phyloP scores from a whole-genome alignment of 2,113 vertebrate species.

The Synchiropus splendidus region DNA sequence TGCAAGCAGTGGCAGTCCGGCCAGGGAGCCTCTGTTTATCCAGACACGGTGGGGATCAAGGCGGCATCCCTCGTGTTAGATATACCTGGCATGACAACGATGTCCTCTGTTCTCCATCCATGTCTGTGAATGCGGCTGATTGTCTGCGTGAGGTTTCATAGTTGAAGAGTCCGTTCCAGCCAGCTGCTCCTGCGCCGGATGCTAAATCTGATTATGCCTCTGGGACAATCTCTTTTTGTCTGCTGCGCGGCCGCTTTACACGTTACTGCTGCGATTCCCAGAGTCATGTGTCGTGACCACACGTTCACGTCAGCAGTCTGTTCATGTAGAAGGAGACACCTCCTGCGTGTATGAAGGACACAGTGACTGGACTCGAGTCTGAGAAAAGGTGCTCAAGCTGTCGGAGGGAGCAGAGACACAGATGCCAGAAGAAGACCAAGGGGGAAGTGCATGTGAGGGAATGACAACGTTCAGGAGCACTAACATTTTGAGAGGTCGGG shows the following conservation, averaged over 20 bases:
- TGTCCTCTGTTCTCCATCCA: conserved; percentile 42
- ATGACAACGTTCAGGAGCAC: conserved; percentile 23
- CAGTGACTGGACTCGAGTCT: background rate
- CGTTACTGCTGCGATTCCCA: conserved; percentile 53
- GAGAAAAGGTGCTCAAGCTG: background rate
- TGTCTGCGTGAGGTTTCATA: conserved; percentile 45
- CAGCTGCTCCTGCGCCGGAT: conserved; percentile 35
- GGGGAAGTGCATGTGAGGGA: conserved; percentile 4
- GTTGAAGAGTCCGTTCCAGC: conserved; percentile 49
- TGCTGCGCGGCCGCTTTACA: conserved; percentile 39
- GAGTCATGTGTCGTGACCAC: conserved; percentile 54
- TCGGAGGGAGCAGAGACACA: background rate
- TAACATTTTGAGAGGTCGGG: conserved; percentile 40
- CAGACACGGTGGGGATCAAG: conserved; percentile 13
- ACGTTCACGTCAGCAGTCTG: conserved; percentile 38
- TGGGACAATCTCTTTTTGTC: conserved; percentile 58
- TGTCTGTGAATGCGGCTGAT: conserved; percentile 56
- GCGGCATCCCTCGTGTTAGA: conserved; percentile 15
- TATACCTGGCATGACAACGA: conserved; percentile 47
- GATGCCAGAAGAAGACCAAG: conserved; percentile 2
- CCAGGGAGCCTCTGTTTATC: background rate
- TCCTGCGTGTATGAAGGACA: background rate
- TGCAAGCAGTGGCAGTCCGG: too few relatives aligned
- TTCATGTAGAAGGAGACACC: too few relatives aligned
- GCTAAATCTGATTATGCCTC: conserved; percentile 63